A percentile compares a stretch with the other conserved stretches of the same genome.
phyloP scores from a whole-genome alignment of 2,888 invertebrate genomes.

The Tholera decimalis region DNA sequence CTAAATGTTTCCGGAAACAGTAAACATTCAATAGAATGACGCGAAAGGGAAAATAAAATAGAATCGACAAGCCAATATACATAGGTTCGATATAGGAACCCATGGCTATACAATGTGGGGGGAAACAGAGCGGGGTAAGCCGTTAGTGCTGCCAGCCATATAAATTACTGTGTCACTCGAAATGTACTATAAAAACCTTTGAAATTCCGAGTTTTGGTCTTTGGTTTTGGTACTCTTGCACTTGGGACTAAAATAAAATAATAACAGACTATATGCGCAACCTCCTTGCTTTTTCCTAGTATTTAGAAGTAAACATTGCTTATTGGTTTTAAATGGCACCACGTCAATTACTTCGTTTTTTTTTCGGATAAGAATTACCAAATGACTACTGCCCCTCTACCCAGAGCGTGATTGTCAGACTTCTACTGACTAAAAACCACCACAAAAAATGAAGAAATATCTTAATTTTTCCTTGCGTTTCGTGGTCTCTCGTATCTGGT shows the following conservation, averaged over 20 bases:
- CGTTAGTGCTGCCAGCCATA: background rate
- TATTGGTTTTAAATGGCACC: no score
- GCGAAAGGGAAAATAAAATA: constrained; percentile 41
- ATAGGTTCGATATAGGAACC: constrained; percentile 3
- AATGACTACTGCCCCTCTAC: no score
- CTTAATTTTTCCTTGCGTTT: no score
- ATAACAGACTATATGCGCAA: background rate
- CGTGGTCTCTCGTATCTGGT: no score
- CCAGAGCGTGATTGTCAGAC: no score
- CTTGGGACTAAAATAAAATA: background rate
- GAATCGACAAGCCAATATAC: constrained; percentile 9
- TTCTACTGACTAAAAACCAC: no score
- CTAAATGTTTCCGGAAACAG: constrained; percentile 38
- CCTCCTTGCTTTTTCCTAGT: background rate
- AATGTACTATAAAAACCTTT: background rate
- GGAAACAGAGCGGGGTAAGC: constrained; percentile 3
- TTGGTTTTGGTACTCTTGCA: background rate
- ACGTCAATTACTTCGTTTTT: no score
- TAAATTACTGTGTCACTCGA: constrained; percentile 21
- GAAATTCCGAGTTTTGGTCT: background rate
- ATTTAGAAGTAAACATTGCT: background rate
- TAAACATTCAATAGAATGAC: constrained; percentile 39
- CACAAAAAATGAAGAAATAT: no score
- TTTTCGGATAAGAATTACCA: no score
- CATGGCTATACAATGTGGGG: constrained; percentile 4